Base-by-base conservation (phyloP, 2,888 invertebrate genomes). In the Cyclophora punctaria region DNA sequence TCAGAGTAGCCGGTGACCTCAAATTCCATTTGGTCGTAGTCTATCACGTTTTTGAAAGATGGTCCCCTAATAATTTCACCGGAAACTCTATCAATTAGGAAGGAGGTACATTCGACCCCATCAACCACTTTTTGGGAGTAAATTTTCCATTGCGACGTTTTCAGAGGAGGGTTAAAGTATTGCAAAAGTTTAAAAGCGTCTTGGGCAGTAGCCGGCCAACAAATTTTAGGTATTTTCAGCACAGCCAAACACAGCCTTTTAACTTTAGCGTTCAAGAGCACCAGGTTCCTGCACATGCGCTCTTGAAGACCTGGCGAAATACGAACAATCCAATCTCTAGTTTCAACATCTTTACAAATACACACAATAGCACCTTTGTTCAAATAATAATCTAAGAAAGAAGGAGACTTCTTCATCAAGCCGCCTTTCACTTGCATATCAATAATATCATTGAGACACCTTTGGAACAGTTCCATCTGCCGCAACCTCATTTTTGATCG, bases 341-440 rank as follows among this genome's bases (percentile, higher is more conserved):
- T 83, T 1, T 79, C 78, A 0, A 60, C 41, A 59, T 87, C 81
- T 49, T 80, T 85, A 52, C 86, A 87, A 43, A 87, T 73, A 57
- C 83, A 85, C 2, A 86, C 82, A 34, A 87, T 74, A 0, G 85
- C 84, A 40, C 85, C 87, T 49, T 81, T 72, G 51, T 82, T 85
- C 33, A 87, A 52, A 51, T 86, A 87, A 49, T 83, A 86, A 60
- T 87, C 87, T 44, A 81, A 50, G 55, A 87, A 86, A 0, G 72
- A 60, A 0, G 86, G 86, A 0, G 71, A 69, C 34, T 69, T 75
- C 47, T 78, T 79, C 2, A 87, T 51, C 2, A 86, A 62, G 2
- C 82, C 80, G 0, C 73, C 74, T 58, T 86, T 81, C 0, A 80
- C 48, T 48, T 87, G 86, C 84, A 85, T 83, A 49, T 85, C 79